Conservation (phyloP, 2,888 invertebrate genomes). For the Eupithecia subfuscata region DNA sequence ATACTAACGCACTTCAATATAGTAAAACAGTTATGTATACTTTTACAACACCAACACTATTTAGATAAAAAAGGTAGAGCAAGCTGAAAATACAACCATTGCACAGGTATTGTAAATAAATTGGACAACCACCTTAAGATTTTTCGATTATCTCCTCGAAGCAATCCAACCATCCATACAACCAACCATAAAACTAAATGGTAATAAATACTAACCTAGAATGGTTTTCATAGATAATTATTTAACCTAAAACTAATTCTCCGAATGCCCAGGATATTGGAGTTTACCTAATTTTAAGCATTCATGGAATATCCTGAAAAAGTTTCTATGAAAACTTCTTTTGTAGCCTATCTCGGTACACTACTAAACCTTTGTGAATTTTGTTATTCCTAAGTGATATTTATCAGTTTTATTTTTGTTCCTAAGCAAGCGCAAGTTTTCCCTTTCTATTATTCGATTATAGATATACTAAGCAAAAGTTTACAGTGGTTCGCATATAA, state of each 20-base stretch:
- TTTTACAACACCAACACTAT: not conserved
- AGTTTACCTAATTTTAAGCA: not conserved
- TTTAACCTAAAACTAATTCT: not conserved
- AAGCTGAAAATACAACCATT: conserved; percentile 22
- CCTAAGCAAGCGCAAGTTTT: not conserved
- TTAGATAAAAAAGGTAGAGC: not conserved
- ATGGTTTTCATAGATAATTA: not conserved
- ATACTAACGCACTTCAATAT: not conserved
- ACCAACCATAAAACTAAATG: not conserved
- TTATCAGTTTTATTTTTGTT: not conserved
- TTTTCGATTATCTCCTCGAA: conserved; percentile 16
- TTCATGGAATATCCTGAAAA: not conserved
- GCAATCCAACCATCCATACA: not conserved
- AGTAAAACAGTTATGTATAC: not conserved
- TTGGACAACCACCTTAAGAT: conserved; percentile 41
- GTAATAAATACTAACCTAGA: not conserved
- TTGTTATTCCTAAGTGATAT: not conserved
- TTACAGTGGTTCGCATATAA: not conserved
- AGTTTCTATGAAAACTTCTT: not conserved
- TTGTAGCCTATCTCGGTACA: not conserved
- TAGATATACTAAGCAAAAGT: not conserved
- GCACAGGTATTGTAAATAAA: conserved; percentile 18
- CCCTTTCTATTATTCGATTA: not conserved
- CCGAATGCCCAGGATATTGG: conserved; percentile 26
- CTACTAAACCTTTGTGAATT: not conserved